Evolutionary conservation across 2,113 vertebrate species (phyloP).

Genomic region (Phainopepla nitens): DNA sequence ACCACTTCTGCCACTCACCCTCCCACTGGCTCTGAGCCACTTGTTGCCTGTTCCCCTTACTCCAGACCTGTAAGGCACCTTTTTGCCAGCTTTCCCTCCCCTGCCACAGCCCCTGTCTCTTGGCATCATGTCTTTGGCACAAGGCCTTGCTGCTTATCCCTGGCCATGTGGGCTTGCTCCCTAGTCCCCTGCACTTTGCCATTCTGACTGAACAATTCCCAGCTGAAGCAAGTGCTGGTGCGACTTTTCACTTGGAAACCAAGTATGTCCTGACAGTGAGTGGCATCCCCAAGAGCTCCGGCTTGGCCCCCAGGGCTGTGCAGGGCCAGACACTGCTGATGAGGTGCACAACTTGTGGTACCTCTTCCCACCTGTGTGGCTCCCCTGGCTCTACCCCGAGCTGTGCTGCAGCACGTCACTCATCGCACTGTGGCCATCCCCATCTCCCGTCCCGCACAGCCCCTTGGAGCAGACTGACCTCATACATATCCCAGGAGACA

Average conservation of each 20-base stretch:
- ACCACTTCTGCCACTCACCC: neutral
- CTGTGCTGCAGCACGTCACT: neutral
- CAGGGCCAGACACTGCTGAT: neutral
- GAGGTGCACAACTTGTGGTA: neutral
- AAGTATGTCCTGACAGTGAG: neutral
- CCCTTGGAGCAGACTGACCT: neutral
- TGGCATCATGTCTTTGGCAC: neutral
- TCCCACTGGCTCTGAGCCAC: neutral
- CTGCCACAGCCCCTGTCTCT: neutral
- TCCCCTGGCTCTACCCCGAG: neutral
- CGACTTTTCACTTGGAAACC: neutral
- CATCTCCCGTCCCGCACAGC: rapidly evolving
- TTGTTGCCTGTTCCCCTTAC: neutral
- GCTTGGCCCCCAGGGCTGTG: neutral
- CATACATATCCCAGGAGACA: neutral
- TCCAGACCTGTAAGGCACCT: neutral
- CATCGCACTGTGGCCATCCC: neutral
- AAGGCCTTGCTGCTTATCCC: neutral
- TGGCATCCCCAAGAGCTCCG: neutral
- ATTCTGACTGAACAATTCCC: neutral
- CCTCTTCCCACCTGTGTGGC: neutral
- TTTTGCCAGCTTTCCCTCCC: neutral
- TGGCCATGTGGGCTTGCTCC: neutral
- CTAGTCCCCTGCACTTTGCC: neutral
- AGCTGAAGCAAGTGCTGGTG: neutral